Conservation (phyloP, 2,888 invertebrate species). For the Drosophila atripex region DNA sequence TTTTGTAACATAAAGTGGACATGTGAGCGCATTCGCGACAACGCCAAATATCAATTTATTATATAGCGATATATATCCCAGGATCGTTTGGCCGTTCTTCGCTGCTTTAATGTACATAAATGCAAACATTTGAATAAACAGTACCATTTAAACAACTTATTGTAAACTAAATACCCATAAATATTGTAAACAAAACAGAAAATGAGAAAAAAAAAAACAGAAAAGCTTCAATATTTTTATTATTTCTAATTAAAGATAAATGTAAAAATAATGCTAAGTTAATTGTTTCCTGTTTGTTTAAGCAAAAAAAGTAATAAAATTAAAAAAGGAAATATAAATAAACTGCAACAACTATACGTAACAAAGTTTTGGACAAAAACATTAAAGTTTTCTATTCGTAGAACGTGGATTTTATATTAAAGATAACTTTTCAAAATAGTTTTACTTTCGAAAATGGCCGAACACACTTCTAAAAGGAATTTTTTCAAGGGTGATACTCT, state of each 20-base stretch:
- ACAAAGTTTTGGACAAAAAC: background rate
- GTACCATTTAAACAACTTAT: constrained; percentile 39
- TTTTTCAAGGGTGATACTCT: too few species aligned
- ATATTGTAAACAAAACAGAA: constrained; percentile 38
- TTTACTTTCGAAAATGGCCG: too few species aligned
- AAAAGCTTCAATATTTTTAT: constrained; percentile 76
- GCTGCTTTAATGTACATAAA: constrained; percentile 62
- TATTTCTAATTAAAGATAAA: constrained; percentile 76
- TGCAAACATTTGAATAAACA: constrained; percentile 39
- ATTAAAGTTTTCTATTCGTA: background rate
- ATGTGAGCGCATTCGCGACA: constrained; percentile 37
- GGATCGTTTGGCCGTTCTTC: constrained; percentile 45
- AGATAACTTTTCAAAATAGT: too few species aligned
- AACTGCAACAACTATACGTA: constrained; percentile 34
- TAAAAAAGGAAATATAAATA: constrained; percentile 61
- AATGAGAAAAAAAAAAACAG: constrained; percentile 48
- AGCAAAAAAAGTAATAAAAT: constrained; percentile 53
- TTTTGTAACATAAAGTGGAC: constrained; percentile 58
- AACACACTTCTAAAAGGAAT: too few species aligned
- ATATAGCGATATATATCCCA: constrained; percentile 50
- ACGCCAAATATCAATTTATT: constrained; percentile 54
- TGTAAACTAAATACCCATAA: constrained; percentile 47
- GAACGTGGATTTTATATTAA: background rate
- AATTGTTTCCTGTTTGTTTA: constrained; percentile 76
- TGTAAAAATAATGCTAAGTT: constrained; percentile 72